A percentile compares a stretch with the other conserved stretches of the same genome.
Conservation (phyloP, 1,140 invertebrate genomes). For the Solenopsis fugax region DNA sequence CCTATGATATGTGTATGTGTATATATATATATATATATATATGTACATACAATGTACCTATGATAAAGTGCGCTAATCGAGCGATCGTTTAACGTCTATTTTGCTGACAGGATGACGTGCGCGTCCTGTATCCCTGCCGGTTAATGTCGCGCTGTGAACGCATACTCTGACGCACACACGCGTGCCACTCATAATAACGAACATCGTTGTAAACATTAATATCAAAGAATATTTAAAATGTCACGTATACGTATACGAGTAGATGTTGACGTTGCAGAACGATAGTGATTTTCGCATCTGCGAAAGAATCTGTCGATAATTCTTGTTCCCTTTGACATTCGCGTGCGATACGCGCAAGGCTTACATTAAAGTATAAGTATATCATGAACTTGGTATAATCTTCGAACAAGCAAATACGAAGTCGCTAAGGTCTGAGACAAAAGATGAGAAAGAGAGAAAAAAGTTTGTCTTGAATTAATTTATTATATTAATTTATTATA, state of each 20-base stretch:
- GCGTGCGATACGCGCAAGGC: neutral
- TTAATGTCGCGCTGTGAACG: neutral
- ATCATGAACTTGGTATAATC: neutral
- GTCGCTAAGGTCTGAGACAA: neutral
- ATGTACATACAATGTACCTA: neutral
- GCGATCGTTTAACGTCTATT: conserved; percentile 49
- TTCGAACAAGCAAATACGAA: neutral
- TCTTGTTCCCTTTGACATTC: conserved; percentile 10
- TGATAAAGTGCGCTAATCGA: conserved; percentile 41
- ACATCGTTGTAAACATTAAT: conserved; percentile 10
- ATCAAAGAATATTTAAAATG: conserved; percentile 46
- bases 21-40: neutral
- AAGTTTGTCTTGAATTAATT: neutral
- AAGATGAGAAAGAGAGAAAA: neutral
- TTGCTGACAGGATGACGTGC: conserved; percentile 40
- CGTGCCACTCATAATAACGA: neutral
- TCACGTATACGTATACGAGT: too few relatives aligned
- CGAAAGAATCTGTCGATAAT: conserved; percentile 14
- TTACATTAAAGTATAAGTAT: neutral
- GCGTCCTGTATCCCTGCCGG: conserved; percentile 29
- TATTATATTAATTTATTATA: neutral
- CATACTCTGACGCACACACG: neutral
- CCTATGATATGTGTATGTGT: too few relatives aligned
- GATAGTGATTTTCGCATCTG: conserved; percentile 16
- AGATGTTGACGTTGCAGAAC: neutral